Evolutionary conservation across 2,888 invertebrate genomes (phyloP).

Genomic region (Tachina grossa): DNA sequence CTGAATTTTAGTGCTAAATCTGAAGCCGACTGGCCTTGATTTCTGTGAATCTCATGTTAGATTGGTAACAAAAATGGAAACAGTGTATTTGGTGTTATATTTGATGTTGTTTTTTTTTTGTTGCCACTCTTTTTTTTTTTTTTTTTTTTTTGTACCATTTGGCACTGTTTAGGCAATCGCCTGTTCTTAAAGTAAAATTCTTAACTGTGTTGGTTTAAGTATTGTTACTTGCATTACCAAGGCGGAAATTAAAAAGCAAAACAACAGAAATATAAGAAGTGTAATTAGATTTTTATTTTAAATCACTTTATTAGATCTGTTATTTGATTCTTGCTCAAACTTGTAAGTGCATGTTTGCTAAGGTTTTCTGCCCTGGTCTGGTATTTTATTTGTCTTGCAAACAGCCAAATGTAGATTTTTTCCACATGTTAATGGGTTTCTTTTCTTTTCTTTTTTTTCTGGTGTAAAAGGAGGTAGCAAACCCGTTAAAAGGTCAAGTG

Average conservation of each 20-base stretch:
- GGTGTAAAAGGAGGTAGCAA: slow-evolving; percentile 62
- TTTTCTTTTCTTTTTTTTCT: background rate
- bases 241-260: slow-evolving; percentile 48
- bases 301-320: slow-evolving; percentile 71
- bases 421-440: background rate
- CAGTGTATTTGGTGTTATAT: slow-evolving; percentile 19
- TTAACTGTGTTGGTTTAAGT: slow-evolving; percentile 27
- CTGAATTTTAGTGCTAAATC: too few relatives aligned
- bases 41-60: too few relatives aligned
- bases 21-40: too few relatives aligned
- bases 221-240: slow-evolving; percentile 39
- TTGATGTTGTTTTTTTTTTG: background rate
- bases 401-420: slow-evolving; percentile 51
- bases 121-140: background rate
- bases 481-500: slow-evolving; percentile 67
- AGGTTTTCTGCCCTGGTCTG: background rate
- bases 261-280: slow-evolving; percentile 62
- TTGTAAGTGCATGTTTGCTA: slow-evolving; percentile 45
- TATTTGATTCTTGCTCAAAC: slow-evolving; percentile 59
- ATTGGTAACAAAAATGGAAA: slow-evolving; percentile 13
- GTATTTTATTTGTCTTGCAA: slow-evolving; percentile 47
- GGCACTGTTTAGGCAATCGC: slow-evolving; percentile 60
- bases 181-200: slow-evolving; percentile 24
- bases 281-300: slow-evolving; percentile 70
- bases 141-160: slow-evolving; percentile 33